Evolutionary conservation across 2,113 vertebrate genomes (phyloP), one percentile per base, ranked within the genome.

Genomic region (Ptilonorhynchus violaceus): DNA sequence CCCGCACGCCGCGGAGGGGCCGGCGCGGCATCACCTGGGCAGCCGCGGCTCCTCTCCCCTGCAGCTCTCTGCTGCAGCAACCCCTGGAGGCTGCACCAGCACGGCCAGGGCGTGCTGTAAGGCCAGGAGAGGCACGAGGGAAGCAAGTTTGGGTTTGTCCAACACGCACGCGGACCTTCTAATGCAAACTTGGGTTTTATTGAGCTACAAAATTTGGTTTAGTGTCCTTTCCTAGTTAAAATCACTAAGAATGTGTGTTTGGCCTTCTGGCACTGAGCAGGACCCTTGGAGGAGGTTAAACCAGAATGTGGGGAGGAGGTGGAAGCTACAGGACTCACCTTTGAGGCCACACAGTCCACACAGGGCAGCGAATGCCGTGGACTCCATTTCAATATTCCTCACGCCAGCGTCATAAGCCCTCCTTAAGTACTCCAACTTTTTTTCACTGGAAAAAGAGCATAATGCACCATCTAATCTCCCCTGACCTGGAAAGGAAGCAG

Each of bases 301-400:
- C 13, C 4, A 4, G 5, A 25, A 39, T 2, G 3, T 4, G 9
- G 23, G 23, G 30, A 22, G 41, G 35, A 46, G 5, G 11, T 25
- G 9, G 60, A 28, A 25, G 39, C 1, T 1, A 25, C 27, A 20
- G 44, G 22, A 84, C 95, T 96, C 94, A 98, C 99, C 98, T 98
- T 98, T 99, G 35, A 99, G 98, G 70, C 98, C 98, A 79, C 99
- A 99, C 50, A 98, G 93, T 19, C 98, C 93, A n/a, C 99, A 99
- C 98, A 99, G 98, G 28, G 99, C 99, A 10, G 98, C 98, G 4
- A 99, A 99, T 5, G 98, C 99, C 0, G 98, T 98, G 42, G 98
- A 99, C 95, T 99, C 99, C 98, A 98, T 99, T 95, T 99, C 99
- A 1, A 98, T 99, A 82, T 99, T 99, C 96, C 98, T 98, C 83